Percentiles rank a stretch among this genome's conserved stretches.
These are phyloP conservation scores for Characodon lateralis DNA, from an alignment of 2,797 vertebrate species.

Conservation along the genomic window DNA sequence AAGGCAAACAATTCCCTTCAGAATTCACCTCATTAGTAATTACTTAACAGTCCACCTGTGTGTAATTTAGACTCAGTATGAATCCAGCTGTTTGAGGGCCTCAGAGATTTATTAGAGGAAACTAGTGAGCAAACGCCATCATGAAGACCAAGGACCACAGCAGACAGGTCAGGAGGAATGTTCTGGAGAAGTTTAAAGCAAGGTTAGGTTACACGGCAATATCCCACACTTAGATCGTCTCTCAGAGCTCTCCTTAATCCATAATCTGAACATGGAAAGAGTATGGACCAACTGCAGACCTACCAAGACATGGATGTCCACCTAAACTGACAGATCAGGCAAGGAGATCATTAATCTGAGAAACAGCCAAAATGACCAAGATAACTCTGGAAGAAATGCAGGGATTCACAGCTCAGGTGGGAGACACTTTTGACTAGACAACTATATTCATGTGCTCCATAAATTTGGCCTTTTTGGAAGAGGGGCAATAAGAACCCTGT, in stretches of 20 bases:
- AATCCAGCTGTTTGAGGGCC: background rate
- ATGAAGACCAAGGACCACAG: too few relatives aligned
- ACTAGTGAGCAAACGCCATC: too few relatives aligned
- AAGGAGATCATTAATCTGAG: background rate
- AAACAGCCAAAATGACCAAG: background rate
- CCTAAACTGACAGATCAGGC: background rate
- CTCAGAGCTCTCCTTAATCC: too few relatives aligned
- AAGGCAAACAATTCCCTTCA: background rate
- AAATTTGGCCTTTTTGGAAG: background rate
- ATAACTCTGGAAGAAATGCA: background rate
- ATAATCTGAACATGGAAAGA: too few relatives aligned
- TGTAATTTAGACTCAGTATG: background rate
- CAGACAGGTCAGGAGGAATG: too few relatives aligned
- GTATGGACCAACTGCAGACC: too few relatives aligned
- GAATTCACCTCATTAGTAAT: background rate
- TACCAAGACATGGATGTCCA: too few relatives aligned
- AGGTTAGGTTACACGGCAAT: too few relatives aligned
- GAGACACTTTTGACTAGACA: background rate
- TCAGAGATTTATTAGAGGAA: background rate
- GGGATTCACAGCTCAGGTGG: background rate
- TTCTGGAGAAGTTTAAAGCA: too few relatives aligned
- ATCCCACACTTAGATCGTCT: too few relatives aligned
- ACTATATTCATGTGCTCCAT: background rate
- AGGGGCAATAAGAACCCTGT: background rate
- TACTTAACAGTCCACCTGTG: background rate